Conservation (phyloP, 2,113 vertebrate genomes). For the Dipodomys spectabilis region DNA sequence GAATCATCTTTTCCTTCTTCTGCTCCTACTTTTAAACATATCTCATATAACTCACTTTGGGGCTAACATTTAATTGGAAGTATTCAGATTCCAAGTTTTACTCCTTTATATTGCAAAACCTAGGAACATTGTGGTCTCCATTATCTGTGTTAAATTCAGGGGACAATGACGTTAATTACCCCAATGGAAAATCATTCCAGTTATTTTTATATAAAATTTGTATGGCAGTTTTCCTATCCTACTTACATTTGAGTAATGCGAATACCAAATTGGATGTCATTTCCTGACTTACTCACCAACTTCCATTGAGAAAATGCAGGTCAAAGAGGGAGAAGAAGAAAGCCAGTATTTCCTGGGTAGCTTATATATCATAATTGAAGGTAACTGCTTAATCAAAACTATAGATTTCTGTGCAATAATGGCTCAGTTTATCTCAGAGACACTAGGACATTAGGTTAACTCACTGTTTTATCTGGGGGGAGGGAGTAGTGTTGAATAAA, state of each 20-base stretch:
- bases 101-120: constrained; percentile 34
- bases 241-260: constrained; percentile 60
- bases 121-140: not conserved
- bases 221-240: not conserved
- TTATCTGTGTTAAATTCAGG: constrained; percentile 36
- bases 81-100: constrained; percentile 39
- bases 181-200: constrained; percentile 29
- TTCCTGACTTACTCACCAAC: constrained; percentile 67
- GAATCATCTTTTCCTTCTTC: not conserved
- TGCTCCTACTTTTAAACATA: not conserved
- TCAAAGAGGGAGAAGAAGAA: constrained; percentile 55
- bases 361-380: constrained; percentile 14
- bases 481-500: not conserved
- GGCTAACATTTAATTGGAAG: constrained; percentile 37
- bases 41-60: not conserved
- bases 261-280: constrained; percentile 58
- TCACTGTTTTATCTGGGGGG: constrained; percentile 14
- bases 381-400: constrained; percentile 67
- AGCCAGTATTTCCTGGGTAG: constrained; percentile 60
- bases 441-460: not conserved
- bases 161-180: not conserved
- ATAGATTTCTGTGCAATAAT: constrained; percentile 28
- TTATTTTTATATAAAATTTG: constrained; percentile 45
- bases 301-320: constrained; percentile 56
- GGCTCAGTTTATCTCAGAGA: constrained; percentile 49